These are phyloP conservation scores for Pantelozetes paolii DNA, from an alignment of 2,888 invertebrate species.

Conservation along the genomic window DNA sequence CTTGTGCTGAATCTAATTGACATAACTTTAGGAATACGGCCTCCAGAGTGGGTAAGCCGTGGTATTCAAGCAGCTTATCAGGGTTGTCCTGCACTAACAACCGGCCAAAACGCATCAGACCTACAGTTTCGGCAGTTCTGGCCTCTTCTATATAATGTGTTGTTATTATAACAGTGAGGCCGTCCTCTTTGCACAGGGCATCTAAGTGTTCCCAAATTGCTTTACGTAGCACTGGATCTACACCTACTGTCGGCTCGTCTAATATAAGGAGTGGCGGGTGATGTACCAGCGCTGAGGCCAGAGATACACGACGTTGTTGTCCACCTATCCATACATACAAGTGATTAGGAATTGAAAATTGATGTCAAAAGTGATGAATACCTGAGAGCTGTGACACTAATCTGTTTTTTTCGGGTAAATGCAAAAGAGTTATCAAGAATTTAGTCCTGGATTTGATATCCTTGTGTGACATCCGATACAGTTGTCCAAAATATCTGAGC, in stretches of 20 bases:
- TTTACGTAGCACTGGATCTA: conserved; percentile 71
- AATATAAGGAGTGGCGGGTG: conserved; percentile 85
- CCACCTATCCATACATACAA: conserved; percentile 62
- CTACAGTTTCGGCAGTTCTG: conserved; percentile 52
- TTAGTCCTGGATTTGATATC: conserved; percentile 49
- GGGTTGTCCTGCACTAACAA: conserved; percentile 89
- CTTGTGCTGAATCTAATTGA: conserved; percentile 37
- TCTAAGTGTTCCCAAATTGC: conserved; percentile 57
- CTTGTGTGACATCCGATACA: conserved; percentile 51
- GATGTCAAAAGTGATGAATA: background rate
- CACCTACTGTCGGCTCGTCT: conserved; percentile 89
- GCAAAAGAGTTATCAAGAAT: conserved; percentile 54
- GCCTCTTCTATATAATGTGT: conserved; percentile 96
- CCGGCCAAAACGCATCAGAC: conserved; percentile 81
- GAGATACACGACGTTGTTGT: conserved; percentile 82
- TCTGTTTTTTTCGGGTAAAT: conserved; percentile 51
- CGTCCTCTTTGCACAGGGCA: conserved; percentile 50
- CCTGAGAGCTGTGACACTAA: conserved; percentile 58
- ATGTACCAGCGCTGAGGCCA: conserved; percentile 86
- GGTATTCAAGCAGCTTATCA: conserved; percentile 60
- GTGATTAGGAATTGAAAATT: background rate
- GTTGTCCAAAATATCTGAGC: conserved; percentile 53
- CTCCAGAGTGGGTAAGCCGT: conserved; percentile 61
- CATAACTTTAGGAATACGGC: conserved; percentile 83
- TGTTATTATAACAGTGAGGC: conserved; percentile 57